Base-by-base conservation (phyloP, 92 coral and sea anemone genomes). In the Bergia puertoricense region DNA sequence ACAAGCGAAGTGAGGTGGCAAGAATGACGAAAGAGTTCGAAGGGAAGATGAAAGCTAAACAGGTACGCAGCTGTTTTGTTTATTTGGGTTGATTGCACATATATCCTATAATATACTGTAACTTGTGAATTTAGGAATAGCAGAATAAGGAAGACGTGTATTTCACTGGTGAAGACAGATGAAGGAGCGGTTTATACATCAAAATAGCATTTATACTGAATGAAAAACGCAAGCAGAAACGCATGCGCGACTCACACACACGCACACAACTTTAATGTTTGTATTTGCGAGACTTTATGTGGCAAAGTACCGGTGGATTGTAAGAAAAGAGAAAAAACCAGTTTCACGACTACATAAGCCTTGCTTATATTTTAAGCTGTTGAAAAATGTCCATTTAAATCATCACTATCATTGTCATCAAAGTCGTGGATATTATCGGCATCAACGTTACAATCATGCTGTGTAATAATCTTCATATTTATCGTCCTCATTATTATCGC, bases 1-100 rank as follows among this genome's bases (percentile, higher is more conserved):
- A 93, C 86, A 94, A 97, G 41, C 88, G 99, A 79, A 93, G 89
- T 39, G 99, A 95, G 71, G 96, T 97, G 10, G 92, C 92, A 46
- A 82, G 96, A 6, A 82, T 97, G 41, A 95, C 99, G 1, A 88
- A 96, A 77, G 98, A 95, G 90, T 97, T 94, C 80, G 99, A 97
- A 74, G 95, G 94, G 45, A 95, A 89, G 59, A 86, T 97, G 74
- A 92, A 96, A 89, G 74, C 76, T 40, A 97, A 92, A 48, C 98
- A 97, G 98, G 99, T 95, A 59, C 84, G 85, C 8, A 39, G 18
- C 22, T 80, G 22, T 44, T 69, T 48, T 46, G 16, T 67, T 9
- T 39, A 6, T 43, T 65, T 10, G 30, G 8, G 14, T 39, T 4
- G 10, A n/a, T 38, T 66, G 14, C 71, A 18, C 37, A 43, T 46